Evolutionary conservation across 2,797 vertebrate genomes (phyloP), one percentile per base, ranked within the genome.

Genomic region (Decapterus maruadsi): DNA sequence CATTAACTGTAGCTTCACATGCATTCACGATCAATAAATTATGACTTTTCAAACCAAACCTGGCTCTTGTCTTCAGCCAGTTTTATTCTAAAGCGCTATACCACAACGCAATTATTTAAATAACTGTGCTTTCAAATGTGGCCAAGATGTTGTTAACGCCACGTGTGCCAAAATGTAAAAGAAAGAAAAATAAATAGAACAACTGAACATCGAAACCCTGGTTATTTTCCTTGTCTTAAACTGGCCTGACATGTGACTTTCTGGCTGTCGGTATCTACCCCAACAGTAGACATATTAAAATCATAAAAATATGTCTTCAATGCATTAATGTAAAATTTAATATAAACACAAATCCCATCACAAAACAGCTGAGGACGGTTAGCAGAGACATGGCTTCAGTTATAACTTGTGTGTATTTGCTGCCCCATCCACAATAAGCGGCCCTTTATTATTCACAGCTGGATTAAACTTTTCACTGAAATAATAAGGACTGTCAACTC

Each of bases 21-120:
- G 45, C 60, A 4, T 68, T 64, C 4, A 34, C 58, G 38, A 54
- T 58, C 11, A 50, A 61, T 54, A 36, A 65, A 74, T 55, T 4
- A 54, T 45, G 5, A 14, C 38, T 22, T 54, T 60, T 76, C 10
- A 51, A 71, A 65, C 16, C n/a, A 46, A 66, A 48, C 45, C 2
- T 29, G 16, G 29, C 48, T 55, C 17, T 19, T 29, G 22, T 19
- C 10, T 8, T 79, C 53, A 17, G 17, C 54, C n/a, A 22, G 8
- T 10, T 54, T 1, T 10, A 1, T 22, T 58, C 22, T 0, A 56
- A 66, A 53, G 22, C 8, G 17, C n/a, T 66, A 60, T n/a, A 48
- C 40, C 4, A 12, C 2, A 66, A 4, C 7, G 20, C 2, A 6
- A 34, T 16, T 12, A 48, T 62, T 22, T 1, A 48, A 43, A 46